Conservation (phyloP, 2,113 vertebrate genomes). For the Rhabdornis inornatus region DNA sequence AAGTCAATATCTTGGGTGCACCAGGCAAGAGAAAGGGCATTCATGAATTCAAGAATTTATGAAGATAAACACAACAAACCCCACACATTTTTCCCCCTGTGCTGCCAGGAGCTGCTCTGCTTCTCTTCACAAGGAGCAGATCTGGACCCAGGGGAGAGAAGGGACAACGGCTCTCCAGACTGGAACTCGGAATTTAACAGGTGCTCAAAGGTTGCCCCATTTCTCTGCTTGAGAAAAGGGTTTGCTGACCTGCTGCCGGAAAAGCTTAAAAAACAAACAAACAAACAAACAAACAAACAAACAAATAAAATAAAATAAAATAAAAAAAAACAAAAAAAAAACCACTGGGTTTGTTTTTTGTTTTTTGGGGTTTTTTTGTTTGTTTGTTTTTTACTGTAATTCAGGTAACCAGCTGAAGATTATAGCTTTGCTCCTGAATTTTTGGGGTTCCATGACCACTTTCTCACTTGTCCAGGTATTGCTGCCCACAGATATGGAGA, state of each 20-base stretch:
- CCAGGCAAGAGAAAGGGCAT: neutral
- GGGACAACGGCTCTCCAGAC: fast-evolving
- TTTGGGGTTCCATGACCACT: neutral
- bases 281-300: too few relatives aligned
- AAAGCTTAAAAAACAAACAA: too few relatives aligned
- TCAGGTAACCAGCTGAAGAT: neutral
- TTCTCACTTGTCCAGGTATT: neutral
- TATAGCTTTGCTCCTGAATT: neutral
- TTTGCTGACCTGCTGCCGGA: neutral
- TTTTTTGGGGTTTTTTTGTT: too few relatives aligned
- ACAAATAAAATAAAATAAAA: too few relatives aligned
- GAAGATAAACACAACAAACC: neutral
- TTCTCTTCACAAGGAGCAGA: neutral
- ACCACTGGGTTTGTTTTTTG: too few relatives aligned
- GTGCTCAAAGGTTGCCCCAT: neutral
- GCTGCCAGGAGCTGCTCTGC: neutral
- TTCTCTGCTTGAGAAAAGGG: neutral
- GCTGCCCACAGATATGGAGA: neutral
- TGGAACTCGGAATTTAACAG: neutral
- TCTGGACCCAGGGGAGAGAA: neutral
- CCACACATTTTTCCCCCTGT: neutral
- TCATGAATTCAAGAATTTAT: neutral
- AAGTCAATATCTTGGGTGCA: fast-evolving
- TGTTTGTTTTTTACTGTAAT: too few relatives aligned
- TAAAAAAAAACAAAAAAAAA: too few relatives aligned